phyloP scores from a whole-genome alignment of 2,797 vertebrate species.

The Halcyon chelicuti region DNA sequence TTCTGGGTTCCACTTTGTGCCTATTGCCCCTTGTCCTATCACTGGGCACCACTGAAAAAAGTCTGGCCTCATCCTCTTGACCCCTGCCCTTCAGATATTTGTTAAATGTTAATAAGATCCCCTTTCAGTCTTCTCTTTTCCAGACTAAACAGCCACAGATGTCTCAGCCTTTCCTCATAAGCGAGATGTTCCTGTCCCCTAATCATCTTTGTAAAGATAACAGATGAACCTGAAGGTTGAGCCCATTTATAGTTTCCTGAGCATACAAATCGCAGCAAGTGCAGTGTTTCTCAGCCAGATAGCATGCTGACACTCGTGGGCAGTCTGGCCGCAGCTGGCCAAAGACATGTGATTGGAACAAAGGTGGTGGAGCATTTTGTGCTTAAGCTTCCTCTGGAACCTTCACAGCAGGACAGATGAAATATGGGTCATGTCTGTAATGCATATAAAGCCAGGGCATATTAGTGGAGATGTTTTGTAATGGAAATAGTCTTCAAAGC shows the following conservation, averaged over 20 bases:
- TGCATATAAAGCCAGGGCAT: neutral
- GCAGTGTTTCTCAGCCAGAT: neutral
- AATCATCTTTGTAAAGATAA: too few species aligned
- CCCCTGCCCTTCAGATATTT: too few species aligned
- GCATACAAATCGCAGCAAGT: neutral
- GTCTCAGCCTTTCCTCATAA: too few species aligned
- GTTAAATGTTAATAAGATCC: too few species aligned
- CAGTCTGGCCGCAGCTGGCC: neutral
- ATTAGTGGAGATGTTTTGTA: neutral
- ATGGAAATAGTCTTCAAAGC: neutral
- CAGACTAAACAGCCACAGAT: too few species aligned
- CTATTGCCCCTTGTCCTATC: too few species aligned
- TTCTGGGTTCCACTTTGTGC: too few species aligned
- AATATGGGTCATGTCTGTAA: neutral
- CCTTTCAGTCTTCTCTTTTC: too few species aligned
- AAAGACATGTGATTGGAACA: neutral
- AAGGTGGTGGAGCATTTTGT: neutral
- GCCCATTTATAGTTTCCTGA: neutral
- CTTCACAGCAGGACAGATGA: neutral
- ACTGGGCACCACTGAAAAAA: too few species aligned
- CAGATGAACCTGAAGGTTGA: neutral
- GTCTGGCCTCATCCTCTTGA: too few species aligned
- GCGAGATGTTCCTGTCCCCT: too few species aligned
- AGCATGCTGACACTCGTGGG: neutral
- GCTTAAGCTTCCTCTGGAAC: neutral